phyloP scores from a whole-genome alignment of 2,888 invertebrate genomes.

The Pegoplata infirma region DNA sequence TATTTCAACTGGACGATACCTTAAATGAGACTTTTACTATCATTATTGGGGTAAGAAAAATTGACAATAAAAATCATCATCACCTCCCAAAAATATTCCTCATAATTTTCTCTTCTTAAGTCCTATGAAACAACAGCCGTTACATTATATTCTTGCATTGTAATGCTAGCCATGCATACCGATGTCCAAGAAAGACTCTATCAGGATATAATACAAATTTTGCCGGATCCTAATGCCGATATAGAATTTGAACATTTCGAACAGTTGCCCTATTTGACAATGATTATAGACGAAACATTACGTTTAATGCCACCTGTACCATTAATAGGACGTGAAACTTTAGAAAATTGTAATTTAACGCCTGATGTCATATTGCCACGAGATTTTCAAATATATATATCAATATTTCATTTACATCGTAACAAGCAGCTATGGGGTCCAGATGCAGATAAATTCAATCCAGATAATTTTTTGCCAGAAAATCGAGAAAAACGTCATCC shows the following conservation, averaged over 20 bases:
- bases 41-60: conserved; percentile 63
- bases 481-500: conserved; percentile 71
- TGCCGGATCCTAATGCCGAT: conserved; percentile 43
- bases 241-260: conserved; percentile 66
- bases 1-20: conserved; percentile 62
- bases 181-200: conserved; percentile 66
- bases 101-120: conserved; percentile 27
- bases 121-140: conserved; percentile 67
- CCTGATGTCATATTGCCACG: conserved; percentile 70
- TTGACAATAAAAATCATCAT: background rate
- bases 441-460: conserved; percentile 73
- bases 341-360: conserved; percentile 65
- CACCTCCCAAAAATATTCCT: background rate
- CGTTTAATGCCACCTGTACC: conserved; percentile 73
- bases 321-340: conserved; percentile 68
- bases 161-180: conserved; percentile 68
- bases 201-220: conserved; percentile 63
- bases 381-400: conserved; percentile 70
- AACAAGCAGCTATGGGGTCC: conserved; percentile 72
- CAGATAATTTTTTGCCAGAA: conserved; percentile 74
- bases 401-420: conserved; percentile 74
- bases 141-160: conserved; percentile 62
- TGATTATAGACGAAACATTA: conserved; percentile 73
- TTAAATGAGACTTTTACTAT: conserved; percentile 65
- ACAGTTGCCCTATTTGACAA: conserved; percentile 72